Conservation (phyloP, 2,797 vertebrate genomes). For the Micropoecilia bifurca region DNA sequence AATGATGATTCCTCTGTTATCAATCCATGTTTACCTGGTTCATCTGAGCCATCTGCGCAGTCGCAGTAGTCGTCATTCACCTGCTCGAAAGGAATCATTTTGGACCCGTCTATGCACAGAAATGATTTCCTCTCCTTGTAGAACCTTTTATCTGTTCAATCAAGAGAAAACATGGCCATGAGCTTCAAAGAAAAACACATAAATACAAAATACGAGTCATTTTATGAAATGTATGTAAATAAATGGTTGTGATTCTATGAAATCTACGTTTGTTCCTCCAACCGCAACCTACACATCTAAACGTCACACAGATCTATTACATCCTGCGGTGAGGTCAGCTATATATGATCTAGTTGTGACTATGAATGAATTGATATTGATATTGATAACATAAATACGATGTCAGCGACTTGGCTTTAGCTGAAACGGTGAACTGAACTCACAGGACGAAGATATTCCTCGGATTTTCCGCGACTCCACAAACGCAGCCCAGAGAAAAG, state of each 20-base stretch:
- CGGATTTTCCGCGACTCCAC: conserved; percentile 75
- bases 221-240: background rate
- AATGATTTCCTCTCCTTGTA: conserved; percentile 80
- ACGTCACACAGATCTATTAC: background rate
- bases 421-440: conserved; percentile 60
- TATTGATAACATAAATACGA: background rate
- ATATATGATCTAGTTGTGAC: background rate
- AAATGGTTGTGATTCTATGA: background rate
- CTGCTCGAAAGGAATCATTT: conserved; percentile 77
- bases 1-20: background rate
- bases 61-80: conserved; percentile 84
- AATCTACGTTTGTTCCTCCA: background rate
- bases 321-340: background rate
- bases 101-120: conserved; percentile 80
- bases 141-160: conserved; percentile 75
- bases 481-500: conserved; percentile 54
- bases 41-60: conserved; percentile 80
- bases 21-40: conserved; percentile 70
- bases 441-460: conserved; percentile 82
- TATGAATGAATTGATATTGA: background rate
- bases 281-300: background rate
- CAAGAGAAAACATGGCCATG: conserved; percentile 1
- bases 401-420: conserved; percentile 27
- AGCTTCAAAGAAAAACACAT: background rate
- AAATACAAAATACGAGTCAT: background rate